Evolutionary conservation across 2,888 invertebrate genomes (phyloP).

Genomic region (Entomobrya multifasciata): DNA sequence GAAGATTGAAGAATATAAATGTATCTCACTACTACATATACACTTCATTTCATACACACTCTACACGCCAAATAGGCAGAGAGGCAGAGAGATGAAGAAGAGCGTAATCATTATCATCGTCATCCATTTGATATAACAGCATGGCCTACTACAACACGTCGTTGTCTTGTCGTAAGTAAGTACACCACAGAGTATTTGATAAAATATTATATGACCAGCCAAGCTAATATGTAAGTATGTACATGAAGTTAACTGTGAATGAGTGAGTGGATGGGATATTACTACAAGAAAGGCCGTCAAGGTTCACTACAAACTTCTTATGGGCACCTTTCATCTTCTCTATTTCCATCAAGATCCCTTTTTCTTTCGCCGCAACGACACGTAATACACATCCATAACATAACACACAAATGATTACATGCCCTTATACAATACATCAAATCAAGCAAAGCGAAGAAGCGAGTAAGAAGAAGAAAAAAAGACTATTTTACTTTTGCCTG

Average conservation of each 20-base stretch:
- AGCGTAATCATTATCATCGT: constrained; percentile 51
- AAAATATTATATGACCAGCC: neutral
- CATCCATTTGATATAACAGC: neutral
- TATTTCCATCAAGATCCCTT: constrained; percentile 55
- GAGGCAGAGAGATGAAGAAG: constrained; percentile 22
- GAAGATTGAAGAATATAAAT: constrained; percentile 56
- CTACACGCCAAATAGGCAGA: constrained; percentile 12
- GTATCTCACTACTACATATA: constrained; percentile 47
- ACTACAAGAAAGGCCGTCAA: constrained; percentile 62
- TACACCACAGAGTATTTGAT: neutral
- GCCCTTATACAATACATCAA: constrained; percentile 27
- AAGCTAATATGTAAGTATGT: neutral
- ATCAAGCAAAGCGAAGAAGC: neutral
- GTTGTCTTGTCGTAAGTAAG: neutral
- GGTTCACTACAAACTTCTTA: constrained; percentile 57
- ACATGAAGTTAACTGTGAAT: constrained; percentile 61
- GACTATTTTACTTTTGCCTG: neutral
- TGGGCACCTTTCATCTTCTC: constrained; percentile 68
- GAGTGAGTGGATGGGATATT: constrained; percentile 43
- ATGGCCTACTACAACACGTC: constrained; percentile 18
- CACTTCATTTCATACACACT: neutral
- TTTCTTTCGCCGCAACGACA: constrained; percentile 24
- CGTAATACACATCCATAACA: neutral
- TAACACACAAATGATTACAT: constrained; percentile 46
- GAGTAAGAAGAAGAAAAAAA: neutral